Evolutionary conservation across 2,888 invertebrate genomes (phyloP), one percentile per base, ranked within the genome.

Genomic region (Amphipoea oculea): DNA sequence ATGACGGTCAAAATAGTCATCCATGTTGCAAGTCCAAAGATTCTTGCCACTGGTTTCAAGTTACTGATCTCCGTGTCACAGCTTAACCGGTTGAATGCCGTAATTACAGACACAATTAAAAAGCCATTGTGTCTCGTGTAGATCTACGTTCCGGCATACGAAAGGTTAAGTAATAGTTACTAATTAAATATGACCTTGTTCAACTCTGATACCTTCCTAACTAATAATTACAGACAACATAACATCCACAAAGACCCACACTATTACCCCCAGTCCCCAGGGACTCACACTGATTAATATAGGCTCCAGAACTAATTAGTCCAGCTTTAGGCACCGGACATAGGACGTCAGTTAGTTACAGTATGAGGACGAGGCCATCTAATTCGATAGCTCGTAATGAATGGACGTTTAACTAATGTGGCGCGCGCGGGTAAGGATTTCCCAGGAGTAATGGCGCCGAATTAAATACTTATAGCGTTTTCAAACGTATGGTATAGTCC

Each of bases 231-330:
- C 36, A 17, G 12, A 2, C 9, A 57, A 29, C 23, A 40, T 51
- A 57, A 29, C 23, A 40, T 51, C 12, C 12, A 73, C 73, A 82
- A 60, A 11, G 36, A 40, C 11, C 42, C 45, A 20, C n/a, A 36
- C 45, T n/a, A 51, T 73, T 14, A 48, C n/a, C 63, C 36, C 9
- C 45, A 14, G 54, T 62, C 85, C 70, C 17, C 57, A 5, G 57
- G 29, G 85, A 78, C 77, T 7, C 70, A 60, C 73, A 48, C 65
- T 81, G 82, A 86, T 88, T 86, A 81, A 87, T 87, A 79, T 70
- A 14, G 48, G 42, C 79, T 70, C 36, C 63, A 60, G 60, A 74
- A 79, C 69, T 86, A 87, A 88, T 84, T 82, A 84, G 86, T 84
- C 62, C 68, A 78, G 79, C 74, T 68, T 57, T 76, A 77, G 73